These are phyloP conservation scores for Eudemis profundana DNA, from an alignment of 2,888 invertebrate species.

Conservation along the genomic window DNA sequence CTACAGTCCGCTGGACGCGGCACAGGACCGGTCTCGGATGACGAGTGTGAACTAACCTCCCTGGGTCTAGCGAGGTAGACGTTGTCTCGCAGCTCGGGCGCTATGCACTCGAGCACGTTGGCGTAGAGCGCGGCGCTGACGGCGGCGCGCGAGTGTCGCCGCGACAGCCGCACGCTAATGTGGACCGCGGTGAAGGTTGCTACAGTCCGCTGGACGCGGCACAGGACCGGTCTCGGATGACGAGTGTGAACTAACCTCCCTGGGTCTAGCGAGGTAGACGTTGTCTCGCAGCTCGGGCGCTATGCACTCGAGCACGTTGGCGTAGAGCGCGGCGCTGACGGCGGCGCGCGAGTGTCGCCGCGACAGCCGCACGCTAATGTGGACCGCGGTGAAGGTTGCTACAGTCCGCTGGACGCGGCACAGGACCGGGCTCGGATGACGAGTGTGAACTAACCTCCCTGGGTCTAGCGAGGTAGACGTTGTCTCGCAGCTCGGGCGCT, in stretches of 20 bases:
- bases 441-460: slow-evolving; percentile 50
- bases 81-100: slow-evolving; percentile 49
- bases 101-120: slow-evolving; percentile 56
- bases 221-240: too few relatives aligned
- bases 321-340: slow-evolving; percentile 53
- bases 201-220: too few relatives aligned
- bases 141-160: slow-evolving; percentile 36
- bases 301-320: slow-evolving; percentile 56
- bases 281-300: slow-evolving; percentile 61
- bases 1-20: too few relatives aligned
- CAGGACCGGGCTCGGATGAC: slow-evolving; percentile 8
- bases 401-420: too few relatives aligned
- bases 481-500: slow-evolving; percentile 51
- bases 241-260: slow-evolving; percentile 50
- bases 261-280: slow-evolving; percentile 66
- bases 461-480: slow-evolving; percentile 57
- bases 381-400: too few relatives aligned
- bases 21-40: too few relatives aligned
- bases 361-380: slow-evolving; percentile 36
- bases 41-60: slow-evolving; percentile 49
- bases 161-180: slow-evolving; percentile 30
- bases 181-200: too few relatives aligned
- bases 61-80: slow-evolving; percentile 56
- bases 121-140: slow-evolving; percentile 53
- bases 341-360: slow-evolving; percentile 36